Percentiles rank a stretch among this genome's conserved stretches.
Evolutionary conservation across 23 tunicate species (phyloP).

Genomic region (Corella eumyota): DNA sequence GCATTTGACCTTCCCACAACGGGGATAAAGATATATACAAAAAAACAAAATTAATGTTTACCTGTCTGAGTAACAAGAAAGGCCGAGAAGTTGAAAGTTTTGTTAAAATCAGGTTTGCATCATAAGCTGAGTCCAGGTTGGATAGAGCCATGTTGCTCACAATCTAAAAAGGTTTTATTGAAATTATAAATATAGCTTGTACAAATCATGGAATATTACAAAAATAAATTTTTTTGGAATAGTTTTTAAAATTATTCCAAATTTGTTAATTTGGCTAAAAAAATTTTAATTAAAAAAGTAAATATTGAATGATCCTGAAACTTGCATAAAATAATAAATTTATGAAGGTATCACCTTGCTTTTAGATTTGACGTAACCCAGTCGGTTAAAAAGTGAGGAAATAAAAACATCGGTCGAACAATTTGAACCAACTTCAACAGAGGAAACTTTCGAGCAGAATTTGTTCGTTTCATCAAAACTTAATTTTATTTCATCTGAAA

Average conservation of each 20-base stretch:
- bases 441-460: slow-evolving; percentile 35
- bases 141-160: slow-evolving; percentile 15
- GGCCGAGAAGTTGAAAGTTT: slow-evolving; percentile 62
- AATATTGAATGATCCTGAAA: too few species aligned
- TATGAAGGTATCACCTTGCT: too few species aligned
- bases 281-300: too few species aligned
- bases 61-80: slow-evolving; percentile 64
- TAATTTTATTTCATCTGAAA: not conserved
- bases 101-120: slow-evolving; percentile 40
- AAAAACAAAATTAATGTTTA: too few species aligned
- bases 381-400: slow-evolving; percentile 56
- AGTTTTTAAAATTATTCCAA: too few species aligned
- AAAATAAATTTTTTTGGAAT: too few species aligned
- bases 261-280: too few species aligned
- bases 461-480: slow-evolving; percentile 9
- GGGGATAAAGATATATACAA: too few species aligned
- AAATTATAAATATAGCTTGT: not conserved
- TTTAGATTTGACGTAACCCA: slow-evolving; percentile 60
- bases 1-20: too few species aligned
- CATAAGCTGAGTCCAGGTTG: slow-evolving; percentile 55
- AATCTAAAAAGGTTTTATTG: not conserved
- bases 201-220: not conserved
- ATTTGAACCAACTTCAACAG: slow-evolving; percentile 48
- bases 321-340: too few species aligned
- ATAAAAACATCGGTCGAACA: slow-evolving; percentile 75